These are phyloP conservation scores for Pygmarrhopalites habei DNA, from an alignment of 1,140 invertebrate genomes.

Conservation along the genomic window DNA sequence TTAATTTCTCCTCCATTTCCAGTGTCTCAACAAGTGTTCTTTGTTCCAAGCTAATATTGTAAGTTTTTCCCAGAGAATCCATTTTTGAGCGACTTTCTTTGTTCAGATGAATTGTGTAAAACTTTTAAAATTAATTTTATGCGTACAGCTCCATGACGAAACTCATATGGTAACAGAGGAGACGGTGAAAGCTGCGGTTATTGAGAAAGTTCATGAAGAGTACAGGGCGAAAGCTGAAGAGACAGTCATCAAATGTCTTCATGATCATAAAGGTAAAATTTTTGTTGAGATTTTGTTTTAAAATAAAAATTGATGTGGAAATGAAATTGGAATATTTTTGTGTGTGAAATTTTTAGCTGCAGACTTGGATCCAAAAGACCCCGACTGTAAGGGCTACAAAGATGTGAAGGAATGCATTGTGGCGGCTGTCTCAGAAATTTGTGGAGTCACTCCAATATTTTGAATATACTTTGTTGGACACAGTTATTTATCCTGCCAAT, in stretches of 20 bases:
- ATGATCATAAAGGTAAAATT: slow-evolving; percentile 7
- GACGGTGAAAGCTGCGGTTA: neutral
- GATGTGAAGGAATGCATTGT: slow-evolving; percentile 3
- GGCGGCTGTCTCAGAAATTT: neutral
- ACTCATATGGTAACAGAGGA: neutral
- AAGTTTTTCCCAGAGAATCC: too few relatives aligned
- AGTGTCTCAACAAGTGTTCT: slow-evolving; percentile 9
- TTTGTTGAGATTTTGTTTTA: too few relatives aligned
- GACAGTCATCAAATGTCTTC: slow-evolving; percentile 3
- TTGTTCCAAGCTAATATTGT: neutral
- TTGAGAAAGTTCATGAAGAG: slow-evolving; percentile 5
- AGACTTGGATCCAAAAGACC: neutral
- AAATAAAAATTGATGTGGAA: too few relatives aligned
- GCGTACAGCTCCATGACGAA: neutral
- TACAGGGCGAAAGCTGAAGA: slow-evolving; percentile 1
- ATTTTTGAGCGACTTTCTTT: too few relatives aligned
- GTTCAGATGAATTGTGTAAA: too few relatives aligned
- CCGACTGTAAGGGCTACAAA: neutral
- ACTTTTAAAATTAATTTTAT: neutral
- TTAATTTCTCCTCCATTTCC: too few relatives aligned
- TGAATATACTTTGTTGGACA: neutral
- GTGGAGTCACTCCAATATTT: slow-evolving; percentile 6
- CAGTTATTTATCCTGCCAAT: too few relatives aligned
- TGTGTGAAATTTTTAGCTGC: too few relatives aligned
- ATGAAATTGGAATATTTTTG: neutral